Conservation (phyloP, 2,113 vertebrate genomes). For the Pycnonotus jocosus region DNA sequence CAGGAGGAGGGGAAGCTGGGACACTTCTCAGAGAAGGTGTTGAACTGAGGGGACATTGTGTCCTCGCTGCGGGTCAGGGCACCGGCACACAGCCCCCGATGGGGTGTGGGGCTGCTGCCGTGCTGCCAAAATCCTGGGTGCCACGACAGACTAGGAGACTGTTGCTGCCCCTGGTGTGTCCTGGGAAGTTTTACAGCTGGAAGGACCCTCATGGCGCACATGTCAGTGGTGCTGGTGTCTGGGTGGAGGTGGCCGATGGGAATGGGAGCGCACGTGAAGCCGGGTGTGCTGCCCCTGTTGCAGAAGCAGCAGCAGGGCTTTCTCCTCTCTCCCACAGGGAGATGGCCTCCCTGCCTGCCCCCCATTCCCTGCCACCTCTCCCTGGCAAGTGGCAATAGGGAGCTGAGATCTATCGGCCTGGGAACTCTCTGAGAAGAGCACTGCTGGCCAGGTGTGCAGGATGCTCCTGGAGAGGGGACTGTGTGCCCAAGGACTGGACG, state of each 20-base stretch:
- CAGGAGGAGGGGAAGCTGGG: constrained; percentile 73
- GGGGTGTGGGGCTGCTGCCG: neutral
- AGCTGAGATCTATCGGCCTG: accelerated
- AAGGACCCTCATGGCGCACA: neutral
- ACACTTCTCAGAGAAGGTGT: neutral
- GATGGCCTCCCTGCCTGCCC: neutral
- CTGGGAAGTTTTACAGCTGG: neutral
- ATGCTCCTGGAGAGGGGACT: accelerated
- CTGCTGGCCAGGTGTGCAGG: accelerated
- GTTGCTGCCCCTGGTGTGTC: neutral
- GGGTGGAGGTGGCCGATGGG: neutral
- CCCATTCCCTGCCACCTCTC: neutral
- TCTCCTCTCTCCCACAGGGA: accelerated
- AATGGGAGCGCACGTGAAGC: accelerated
- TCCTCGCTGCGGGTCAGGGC: neutral
- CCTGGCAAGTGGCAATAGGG: neutral
- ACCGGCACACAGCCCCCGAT: neutral
- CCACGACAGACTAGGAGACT: neutral
- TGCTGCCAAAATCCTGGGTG: neutral
- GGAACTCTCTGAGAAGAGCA: neutral
- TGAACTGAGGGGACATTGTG: neutral
- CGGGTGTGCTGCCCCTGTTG: accelerated
- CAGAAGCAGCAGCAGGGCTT: neutral
- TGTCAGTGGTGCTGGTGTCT: neutral
- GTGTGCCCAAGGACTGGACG: accelerated